These are phyloP conservation scores for Rhizoglyphus robini DNA, from an alignment of 1,140 invertebrate genomes.

Conservation along the genomic window DNA sequence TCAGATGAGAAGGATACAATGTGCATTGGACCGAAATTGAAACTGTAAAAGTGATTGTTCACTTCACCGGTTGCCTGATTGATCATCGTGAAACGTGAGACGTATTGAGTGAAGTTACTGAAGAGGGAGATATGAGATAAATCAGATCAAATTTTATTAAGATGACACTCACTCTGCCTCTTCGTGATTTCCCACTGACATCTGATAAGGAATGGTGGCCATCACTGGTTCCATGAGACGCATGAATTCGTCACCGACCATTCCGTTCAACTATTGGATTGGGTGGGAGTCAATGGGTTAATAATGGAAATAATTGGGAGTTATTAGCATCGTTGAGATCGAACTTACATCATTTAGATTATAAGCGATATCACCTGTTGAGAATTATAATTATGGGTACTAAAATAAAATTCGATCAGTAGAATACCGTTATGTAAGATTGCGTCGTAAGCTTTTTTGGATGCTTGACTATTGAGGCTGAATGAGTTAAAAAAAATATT, in stretches of 20 bases:
- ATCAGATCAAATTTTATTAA: background rate
- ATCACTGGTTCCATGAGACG: conserved; percentile 70
- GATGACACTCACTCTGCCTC: conserved; percentile 52
- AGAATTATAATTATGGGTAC: too few species aligned
- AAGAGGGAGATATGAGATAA: background rate
- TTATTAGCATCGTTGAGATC: too few species aligned
- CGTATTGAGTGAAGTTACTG: conserved; percentile 13
- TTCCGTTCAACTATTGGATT: conserved; percentile 29
- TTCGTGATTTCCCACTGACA: conserved; percentile 79
- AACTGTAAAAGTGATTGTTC: conserved; percentile 72
- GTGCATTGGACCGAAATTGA: conserved; percentile 75
- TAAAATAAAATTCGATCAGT: too few species aligned
- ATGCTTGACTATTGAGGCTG: too few species aligned
- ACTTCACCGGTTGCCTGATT: conserved; percentile 45
- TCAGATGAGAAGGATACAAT: conserved; percentile 84
- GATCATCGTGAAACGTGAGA: conserved; percentile 53
- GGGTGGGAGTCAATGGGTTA: background rate
- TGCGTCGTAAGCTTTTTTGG: too few species aligned
- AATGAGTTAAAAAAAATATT: too few species aligned
- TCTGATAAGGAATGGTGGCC: conserved; percentile 79
- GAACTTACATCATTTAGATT: too few species aligned
- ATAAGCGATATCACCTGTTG: too few species aligned
- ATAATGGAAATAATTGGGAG: too few species aligned
- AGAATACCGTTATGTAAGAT: too few species aligned
- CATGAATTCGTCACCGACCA: conserved; percentile 72